Evolutionary conservation across 1,140 invertebrate species (phyloP).

Genomic region (Colletes latitarsis): DNA sequence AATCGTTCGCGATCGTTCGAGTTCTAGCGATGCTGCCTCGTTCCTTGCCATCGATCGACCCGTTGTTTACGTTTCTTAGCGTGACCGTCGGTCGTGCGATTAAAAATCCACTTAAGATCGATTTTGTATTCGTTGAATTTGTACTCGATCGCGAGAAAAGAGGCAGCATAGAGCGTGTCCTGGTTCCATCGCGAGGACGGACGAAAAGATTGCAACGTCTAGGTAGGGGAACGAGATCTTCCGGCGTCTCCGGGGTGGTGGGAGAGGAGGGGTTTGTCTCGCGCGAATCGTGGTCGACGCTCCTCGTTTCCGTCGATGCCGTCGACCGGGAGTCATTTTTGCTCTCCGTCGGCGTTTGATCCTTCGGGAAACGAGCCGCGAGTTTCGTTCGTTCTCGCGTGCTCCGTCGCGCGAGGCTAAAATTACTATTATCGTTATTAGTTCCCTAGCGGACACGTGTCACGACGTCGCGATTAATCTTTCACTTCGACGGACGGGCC

Average conservation of each 20-base stretch:
- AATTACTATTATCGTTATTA: constrained; percentile 42
- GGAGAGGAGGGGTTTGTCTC: too few relatives aligned
- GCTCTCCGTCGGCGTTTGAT: constrained; percentile 5
- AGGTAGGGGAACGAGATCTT: background rate
- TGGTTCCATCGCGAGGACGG: too few relatives aligned
- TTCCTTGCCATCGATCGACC: too few relatives aligned
- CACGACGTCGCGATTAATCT: constrained; percentile 30
- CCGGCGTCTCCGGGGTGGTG: background rate
- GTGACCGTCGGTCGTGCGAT: too few relatives aligned
- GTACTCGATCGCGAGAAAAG: too few relatives aligned
- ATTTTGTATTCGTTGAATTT: too few relatives aligned
- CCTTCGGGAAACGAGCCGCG: too few relatives aligned
- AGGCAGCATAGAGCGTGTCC: too few relatives aligned
- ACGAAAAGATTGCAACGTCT: background rate
- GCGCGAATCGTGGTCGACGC: too few relatives aligned
- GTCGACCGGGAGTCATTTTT: background rate
- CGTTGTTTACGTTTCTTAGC: too few relatives aligned
- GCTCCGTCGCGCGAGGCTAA: constrained; percentile 2
- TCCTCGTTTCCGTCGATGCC: background rate
- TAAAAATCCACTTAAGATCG: too few relatives aligned
- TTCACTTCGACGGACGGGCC: constrained; percentile 50
- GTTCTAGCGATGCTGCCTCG: background rate
- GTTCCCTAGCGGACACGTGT: constrained; percentile 38
- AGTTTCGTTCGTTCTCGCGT: background rate
- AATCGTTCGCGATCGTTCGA: constrained; percentile 8